Evolutionary conservation across 1,140 invertebrate species (phyloP).

Genomic region (Ooceraea biroi): DNA sequence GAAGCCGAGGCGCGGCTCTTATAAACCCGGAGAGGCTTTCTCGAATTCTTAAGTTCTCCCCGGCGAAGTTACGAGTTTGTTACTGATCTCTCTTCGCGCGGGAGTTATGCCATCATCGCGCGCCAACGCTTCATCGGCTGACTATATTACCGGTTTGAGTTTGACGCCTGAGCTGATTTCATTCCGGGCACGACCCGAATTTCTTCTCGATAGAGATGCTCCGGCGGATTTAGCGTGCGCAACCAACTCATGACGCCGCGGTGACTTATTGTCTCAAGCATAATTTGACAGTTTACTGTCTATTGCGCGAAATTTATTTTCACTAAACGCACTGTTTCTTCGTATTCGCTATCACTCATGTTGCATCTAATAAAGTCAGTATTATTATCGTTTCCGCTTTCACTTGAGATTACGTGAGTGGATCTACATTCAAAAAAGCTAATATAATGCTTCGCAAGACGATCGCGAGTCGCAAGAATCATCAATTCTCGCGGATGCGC

Average conservation of each 20-base stretch:
- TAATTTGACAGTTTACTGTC: too few species aligned
- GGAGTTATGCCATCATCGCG: conserved; percentile 48
- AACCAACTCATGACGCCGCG: conserved; percentile 7
- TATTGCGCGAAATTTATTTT: not conserved
- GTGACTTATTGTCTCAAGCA: too few species aligned
- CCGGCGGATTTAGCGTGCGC: conserved; percentile 29
- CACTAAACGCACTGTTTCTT: too few species aligned
- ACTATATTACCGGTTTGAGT: conserved; percentile 57
- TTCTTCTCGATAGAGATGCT: conserved; percentile 34
- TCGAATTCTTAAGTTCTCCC: conserved; percentile 64
- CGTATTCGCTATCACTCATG: too few species aligned
- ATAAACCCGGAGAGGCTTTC: conserved; percentile 53
- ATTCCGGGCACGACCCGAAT: conserved; percentile 29
- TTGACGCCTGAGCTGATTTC: conserved; percentile 46
- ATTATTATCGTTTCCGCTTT: too few species aligned
- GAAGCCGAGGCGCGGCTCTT: conserved; percentile 36
- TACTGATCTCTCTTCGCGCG: conserved; percentile 56
- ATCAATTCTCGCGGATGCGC: conserved; percentile 4
- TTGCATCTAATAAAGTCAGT: too few species aligned
- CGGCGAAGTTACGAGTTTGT: conserved; percentile 53
- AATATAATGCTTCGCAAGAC: not conserved
- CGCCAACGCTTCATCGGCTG: conserved; percentile 34
- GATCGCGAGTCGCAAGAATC: not conserved
- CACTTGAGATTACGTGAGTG: not conserved
- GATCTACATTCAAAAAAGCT: too few species aligned